These are phyloP conservation scores for Agrochola circellaris DNA, from an alignment of 2,888 invertebrate genomes.

Conservation along the genomic window DNA sequence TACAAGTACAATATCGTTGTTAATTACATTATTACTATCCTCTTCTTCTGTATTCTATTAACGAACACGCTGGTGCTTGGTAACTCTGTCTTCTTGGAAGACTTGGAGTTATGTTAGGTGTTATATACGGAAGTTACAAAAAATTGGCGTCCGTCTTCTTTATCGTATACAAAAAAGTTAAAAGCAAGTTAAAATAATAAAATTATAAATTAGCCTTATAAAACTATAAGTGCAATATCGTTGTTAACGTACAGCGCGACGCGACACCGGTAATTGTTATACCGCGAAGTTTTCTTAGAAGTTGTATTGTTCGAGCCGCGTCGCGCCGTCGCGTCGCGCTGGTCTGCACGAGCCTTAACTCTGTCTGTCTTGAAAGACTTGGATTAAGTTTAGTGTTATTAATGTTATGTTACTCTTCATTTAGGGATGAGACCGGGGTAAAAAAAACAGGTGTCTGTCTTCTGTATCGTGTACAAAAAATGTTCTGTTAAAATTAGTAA, in stretches of 20 bases:
- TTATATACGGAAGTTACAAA: too few relatives aligned
- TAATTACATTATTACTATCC: slow-evolving; percentile 47
- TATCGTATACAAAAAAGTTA: too few relatives aligned
- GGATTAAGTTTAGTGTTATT: not conserved
- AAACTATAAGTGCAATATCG: slow-evolving; percentile 17
- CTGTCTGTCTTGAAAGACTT: not conserved
- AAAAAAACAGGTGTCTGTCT: not conserved
- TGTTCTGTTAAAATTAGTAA: not conserved
- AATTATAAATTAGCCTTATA: too few relatives aligned
- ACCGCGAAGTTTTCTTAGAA: too few relatives aligned
- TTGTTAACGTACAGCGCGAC: too few relatives aligned
- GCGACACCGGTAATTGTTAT: too few relatives aligned
- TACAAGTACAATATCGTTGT: slow-evolving; percentile 25
- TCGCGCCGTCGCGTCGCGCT: too few relatives aligned
- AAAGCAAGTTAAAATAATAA: too few relatives aligned
- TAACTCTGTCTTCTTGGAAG: not conserved
- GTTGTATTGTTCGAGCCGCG: too few relatives aligned
- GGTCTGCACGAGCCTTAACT: too few relatives aligned
- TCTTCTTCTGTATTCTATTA: slow-evolving; percentile 8
- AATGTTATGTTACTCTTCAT: too few relatives aligned
- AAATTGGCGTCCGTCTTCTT: too few relatives aligned
- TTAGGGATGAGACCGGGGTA: not conserved
- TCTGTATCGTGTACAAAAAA: not conserved
- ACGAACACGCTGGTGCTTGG: slow-evolving; percentile 3
- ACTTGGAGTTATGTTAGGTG: not conserved